phyloP scores from a whole-genome alignment of 2,888 invertebrate species.

The Copidosoma aretas region DNA sequence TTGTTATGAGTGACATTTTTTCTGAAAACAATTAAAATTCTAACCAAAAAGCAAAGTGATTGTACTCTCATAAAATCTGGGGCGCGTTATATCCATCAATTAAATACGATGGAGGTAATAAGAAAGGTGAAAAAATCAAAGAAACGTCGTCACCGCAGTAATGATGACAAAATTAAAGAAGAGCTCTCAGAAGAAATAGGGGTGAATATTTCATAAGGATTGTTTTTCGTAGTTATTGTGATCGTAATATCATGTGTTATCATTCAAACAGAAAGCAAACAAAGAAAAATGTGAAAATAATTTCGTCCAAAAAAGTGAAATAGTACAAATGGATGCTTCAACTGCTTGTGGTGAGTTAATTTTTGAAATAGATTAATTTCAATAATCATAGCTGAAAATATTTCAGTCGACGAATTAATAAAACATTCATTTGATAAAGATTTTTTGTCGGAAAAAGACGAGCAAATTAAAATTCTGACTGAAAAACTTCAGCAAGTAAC shows the following conservation, averaged over 20 bases:
- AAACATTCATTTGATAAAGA: too few relatives aligned
- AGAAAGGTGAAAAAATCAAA: slow-evolving; percentile 23
- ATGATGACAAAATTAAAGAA: slow-evolving; percentile 4
- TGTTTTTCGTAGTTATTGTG: too few relatives aligned
- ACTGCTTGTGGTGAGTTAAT: slow-evolving; percentile 4
- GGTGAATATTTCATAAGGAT: slow-evolving; percentile 9
- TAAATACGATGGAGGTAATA: slow-evolving; percentile 30
- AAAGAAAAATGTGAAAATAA: slow-evolving; percentile 6
- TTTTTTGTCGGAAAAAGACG: slow-evolving; percentile 58
- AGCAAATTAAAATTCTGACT: slow-evolving; percentile 68
- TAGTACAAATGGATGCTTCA: slow-evolving; percentile 21
- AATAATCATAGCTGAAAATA: too few relatives aligned
- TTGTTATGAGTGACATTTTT: background rate
- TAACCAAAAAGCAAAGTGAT: background rate
- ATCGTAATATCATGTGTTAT: background rate
- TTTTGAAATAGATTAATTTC: too few relatives aligned
- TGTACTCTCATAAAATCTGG: background rate
- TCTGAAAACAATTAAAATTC: background rate
- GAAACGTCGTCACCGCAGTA: slow-evolving; percentile 17
- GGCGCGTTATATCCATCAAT: slow-evolving; percentile 1
- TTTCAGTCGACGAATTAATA: too few relatives aligned
- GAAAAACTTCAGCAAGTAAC: slow-evolving; percentile 69
- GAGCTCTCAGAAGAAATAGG: background rate
- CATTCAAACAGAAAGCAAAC: slow-evolving; percentile 1
- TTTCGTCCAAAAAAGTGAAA: slow-evolving; percentile 5